Conservation (phyloP, 2,888 invertebrate genomes). For the Sarcophaga subvicina region DNA sequence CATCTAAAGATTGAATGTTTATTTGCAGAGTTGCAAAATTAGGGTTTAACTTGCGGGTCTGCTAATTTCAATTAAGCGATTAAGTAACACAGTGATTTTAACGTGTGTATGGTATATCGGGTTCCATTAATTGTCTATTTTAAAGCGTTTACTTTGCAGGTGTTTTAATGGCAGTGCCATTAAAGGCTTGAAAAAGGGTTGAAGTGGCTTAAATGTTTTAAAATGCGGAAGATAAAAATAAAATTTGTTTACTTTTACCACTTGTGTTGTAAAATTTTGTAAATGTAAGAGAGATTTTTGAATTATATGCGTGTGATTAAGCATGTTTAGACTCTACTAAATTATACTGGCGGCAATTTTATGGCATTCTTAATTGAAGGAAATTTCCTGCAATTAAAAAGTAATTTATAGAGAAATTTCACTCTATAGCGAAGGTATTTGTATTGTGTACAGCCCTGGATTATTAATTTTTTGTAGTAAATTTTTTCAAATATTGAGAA, state of each 20-base stretch:
- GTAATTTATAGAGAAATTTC: no score
- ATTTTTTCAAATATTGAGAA: no score
- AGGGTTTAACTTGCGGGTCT: slow-evolving; percentile 44
- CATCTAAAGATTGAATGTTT: slow-evolving; percentile 46
- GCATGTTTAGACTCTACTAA: neutral
- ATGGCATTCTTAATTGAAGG: neutral
- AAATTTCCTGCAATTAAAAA: neutral
- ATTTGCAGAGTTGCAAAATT: slow-evolving; percentile 51
- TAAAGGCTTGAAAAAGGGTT: neutral
- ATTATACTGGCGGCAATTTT: neutral
- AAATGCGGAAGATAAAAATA: no score
- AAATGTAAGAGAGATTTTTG: neutral
- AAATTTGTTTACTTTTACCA: neutral
- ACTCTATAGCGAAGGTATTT: no score
- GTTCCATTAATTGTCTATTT: no score
- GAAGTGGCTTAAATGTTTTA: neutral
- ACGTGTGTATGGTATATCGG: neutral
- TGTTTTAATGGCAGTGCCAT: neutral
- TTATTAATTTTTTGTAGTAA: no score
- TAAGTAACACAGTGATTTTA: slow-evolving; percentile 11
- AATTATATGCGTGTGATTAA: neutral
- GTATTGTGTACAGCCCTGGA: no score
- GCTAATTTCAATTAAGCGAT: slow-evolving; percentile 50
- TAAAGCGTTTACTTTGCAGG: neutral
- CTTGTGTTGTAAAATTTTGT: neutral